Percentiles rank a stretch among this genome's conserved stretches.
Evolutionary conservation across 2,113 vertebrate genomes (phyloP).

Genomic region (human (Homo sapiens)): DNA sequence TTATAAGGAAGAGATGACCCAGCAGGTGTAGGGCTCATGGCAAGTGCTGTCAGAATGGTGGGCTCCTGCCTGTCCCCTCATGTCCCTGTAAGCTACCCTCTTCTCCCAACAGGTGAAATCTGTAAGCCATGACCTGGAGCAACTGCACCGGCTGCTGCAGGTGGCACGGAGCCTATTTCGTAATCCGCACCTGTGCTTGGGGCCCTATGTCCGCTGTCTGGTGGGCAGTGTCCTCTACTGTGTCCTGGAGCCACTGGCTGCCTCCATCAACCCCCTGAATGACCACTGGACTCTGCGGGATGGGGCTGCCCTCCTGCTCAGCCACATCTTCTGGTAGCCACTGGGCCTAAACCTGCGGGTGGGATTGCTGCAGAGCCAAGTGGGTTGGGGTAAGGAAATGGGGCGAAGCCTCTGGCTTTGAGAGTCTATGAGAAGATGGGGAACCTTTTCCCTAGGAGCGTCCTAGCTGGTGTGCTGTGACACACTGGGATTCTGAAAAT

Average conservation of each 20-base stretch:
- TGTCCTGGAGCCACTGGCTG: constrained; percentile 93
- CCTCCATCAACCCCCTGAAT: constrained; percentile 97
- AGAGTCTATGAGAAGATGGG: background rate
- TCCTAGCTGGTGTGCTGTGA: background rate
- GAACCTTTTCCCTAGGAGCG: background rate
- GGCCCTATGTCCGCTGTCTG: constrained; percentile 92
- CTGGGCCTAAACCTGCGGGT: background rate
- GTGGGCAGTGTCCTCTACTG: constrained; percentile 96
- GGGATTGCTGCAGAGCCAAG: background rate
- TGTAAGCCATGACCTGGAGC: constrained; percentile 93
- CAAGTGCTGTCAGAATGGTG: background rate
- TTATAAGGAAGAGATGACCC: background rate
- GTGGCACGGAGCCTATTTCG: constrained; percentile 93
- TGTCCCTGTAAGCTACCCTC: background rate
- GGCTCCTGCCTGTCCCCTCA: background rate
- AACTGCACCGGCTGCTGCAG: constrained; percentile 93
- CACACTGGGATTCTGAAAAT: background rate
- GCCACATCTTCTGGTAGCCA: constrained; percentile 92
- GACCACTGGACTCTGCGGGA: constrained; percentile 97
- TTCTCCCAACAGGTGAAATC: constrained; percentile 90
- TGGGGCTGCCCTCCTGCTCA: constrained; percentile 93
- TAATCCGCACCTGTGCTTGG: constrained; percentile 94
- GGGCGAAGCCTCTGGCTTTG: background rate
- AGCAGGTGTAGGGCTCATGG: background rate
- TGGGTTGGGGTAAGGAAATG: background rate